Evolutionary conservation across 2,113 vertebrate species (phyloP), one percentile per base, ranked within the genome.

Genomic region (Cyphomyrus discorhynchus): DNA sequence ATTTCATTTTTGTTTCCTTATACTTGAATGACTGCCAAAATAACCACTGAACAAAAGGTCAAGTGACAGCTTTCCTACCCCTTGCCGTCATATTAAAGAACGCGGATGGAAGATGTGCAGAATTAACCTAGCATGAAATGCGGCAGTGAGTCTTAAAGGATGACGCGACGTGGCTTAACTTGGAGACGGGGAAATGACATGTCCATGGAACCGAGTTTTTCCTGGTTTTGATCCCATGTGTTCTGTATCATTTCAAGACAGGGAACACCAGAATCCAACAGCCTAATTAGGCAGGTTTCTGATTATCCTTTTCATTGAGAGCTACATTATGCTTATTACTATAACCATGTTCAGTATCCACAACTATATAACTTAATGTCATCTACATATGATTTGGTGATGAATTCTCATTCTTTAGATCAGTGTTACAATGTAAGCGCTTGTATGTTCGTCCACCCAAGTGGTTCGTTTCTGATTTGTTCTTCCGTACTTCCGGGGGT

Each of bases 31-130:
- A 84, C 84, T 88, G 84, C 87, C 84, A 91, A 92, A 93, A 90
- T 31, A 83, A 84, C 89, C 89, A 82, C 86, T 83, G 89, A 92
- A 91, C 53, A 58, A 91, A 94, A 93, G 93, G 91, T 94, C 93
- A 93, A 94, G 92, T 92, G 92, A 47, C 88, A 21, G 46, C 49
- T 74, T 90, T 89, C 49, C 80, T 42, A 77, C 70, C 24, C 42
- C 52, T n/a, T 21, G 53, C 84, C 5, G 45, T 47, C 56, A 86
- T 82, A 86, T 91, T 90, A 92, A 90, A 88, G 86, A 45, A 86
- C 89, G 80, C 15, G 89, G 88, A 24, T 27, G 87, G 77, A 89
- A 87, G 86, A 88, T 39, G 66, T 56, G 84, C 50, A 1, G 27
- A 85, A 88, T 89, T 89, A 93, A 90, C 90, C 87, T 86, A 91